A percentile compares a stretch with the other conserved stretches of the same genome.
phyloP scores from a whole-genome alignment of 2,797 vertebrate species.

The Pseudomugil tenellus region DNA sequence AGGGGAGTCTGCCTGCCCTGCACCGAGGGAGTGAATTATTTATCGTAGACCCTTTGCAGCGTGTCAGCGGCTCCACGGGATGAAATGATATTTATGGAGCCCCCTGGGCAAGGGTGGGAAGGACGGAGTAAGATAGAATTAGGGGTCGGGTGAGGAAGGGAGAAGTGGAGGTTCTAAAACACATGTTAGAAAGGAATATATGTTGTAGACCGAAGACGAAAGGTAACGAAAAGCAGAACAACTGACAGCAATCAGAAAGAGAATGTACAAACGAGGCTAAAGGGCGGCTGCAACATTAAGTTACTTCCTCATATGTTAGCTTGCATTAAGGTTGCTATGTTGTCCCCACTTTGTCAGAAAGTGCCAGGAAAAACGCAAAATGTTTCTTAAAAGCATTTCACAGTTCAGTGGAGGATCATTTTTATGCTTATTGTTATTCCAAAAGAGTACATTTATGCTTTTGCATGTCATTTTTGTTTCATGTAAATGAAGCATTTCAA shows the following conservation, averaged over 20 bases:
- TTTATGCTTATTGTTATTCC: not conserved
- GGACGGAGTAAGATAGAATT: constrained; percentile 59
- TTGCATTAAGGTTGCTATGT: not conserved
- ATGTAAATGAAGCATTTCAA: not conserved
- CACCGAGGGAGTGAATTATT: constrained; percentile 88
- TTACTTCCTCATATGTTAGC: not conserved
- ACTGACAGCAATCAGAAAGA: constrained; percentile 13
- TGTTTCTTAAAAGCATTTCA: constrained; percentile 4
- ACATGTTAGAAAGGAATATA: constrained; percentile 24
- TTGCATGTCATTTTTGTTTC: not conserved
- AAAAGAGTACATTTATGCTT: not conserved
- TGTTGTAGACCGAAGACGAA: constrained; percentile 17
- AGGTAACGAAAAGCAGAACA: constrained; percentile 10
- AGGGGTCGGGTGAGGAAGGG: constrained; percentile 41
- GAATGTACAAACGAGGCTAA: constrained; percentile 22
- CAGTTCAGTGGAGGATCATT: not conserved
- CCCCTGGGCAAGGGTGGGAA: constrained; percentile 80
- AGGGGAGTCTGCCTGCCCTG: constrained; percentile 77
- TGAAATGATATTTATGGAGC: constrained; percentile 93
- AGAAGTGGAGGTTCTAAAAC: constrained; percentile 41
- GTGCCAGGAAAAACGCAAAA: not conserved
- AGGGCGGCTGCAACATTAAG: not conserved
- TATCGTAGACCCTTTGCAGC: constrained; percentile 85
- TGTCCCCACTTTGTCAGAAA: not conserved
- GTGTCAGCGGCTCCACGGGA: constrained; percentile 87